Evolutionary conservation across 2,113 vertebrate species (phyloP), one percentile per base, ranked within the genome.

Genomic region (Gallinago undulata): DNA sequence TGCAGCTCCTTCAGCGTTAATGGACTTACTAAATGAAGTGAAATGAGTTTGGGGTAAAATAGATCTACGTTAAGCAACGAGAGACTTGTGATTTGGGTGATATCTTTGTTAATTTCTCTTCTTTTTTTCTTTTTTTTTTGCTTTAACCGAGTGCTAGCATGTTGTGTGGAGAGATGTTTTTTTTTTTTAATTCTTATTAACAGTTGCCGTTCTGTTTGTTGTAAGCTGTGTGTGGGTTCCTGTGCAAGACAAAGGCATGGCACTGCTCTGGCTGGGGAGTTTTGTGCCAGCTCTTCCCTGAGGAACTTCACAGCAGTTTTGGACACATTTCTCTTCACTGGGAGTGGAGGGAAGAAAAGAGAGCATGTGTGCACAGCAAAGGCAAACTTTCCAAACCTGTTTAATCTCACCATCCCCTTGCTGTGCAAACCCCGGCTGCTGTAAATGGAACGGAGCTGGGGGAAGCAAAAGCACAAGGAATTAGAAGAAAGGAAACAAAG

Each of bases 211-310:
- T 92, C 91, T 85, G 51, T 93, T 95, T 95, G 76, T 88, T 88
- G 74, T 93, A 69, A 95, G 53, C 77, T 90, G 81, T 30, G 80
- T 91, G 94, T 74, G 89, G 90, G 91, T 94, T 94, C 92, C 92
- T 89, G 59, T 69, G 84, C 84, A 94, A 95, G 87, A 96, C 89
- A 96, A 95, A 96, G 94, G 70, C 96, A 94, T 87, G 92, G 94
- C 77, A 67, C 41, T 90, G 85, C 87, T 91, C 77, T 96, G 91
- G 48, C 62, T 87, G 19, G 66, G 48, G 63, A 94, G 17, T 62
- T 92, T 82, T 67, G 55, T 95, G 94, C 82, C 94, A 95, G 74
- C 86, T 85, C 86, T 89, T 96, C 81, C 51, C 87, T 79, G 69
- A 89, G 77, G 77, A 94, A 62, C 89, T 96, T 92, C 93, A 93